Evolutionary conservation across 35 echinoderm and acorn worm species (phyloP).

Genomic region (Chiridota heheva): DNA sequence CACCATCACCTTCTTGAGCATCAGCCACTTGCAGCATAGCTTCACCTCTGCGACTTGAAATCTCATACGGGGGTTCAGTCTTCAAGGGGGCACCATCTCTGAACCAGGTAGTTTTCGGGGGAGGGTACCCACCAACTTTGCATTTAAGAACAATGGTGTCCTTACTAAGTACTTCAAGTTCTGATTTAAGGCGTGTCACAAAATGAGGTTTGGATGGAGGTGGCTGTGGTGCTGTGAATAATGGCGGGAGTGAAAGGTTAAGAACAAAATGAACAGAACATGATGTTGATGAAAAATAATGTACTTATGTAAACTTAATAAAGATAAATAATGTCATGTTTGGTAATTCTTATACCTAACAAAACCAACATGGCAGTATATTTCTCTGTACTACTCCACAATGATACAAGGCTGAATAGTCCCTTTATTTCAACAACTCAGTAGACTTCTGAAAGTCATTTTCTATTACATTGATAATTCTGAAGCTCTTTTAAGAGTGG

Average conservation of each 20-base stretch:
- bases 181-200: background rate
- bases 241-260: too few species aligned
- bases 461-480: too few species aligned
- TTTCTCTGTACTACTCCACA: too few species aligned
- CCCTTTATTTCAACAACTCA: too few species aligned
- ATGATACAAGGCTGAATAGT: too few species aligned
- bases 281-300: background rate
- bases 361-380: too few species aligned
- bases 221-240: slow-evolving; percentile 49
- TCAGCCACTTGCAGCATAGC: slow-evolving; percentile 56
- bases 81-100: slow-evolving; percentile 52
- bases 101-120: slow-evolving; percentile 57
- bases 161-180: slow-evolving; percentile 39
- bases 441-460: too few species aligned
- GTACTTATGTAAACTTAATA: too few species aligned
- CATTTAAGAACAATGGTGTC: slow-evolving; percentile 45
- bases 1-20: slow-evolving; percentile 57
- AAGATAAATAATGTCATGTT: too few species aligned
- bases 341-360: too few species aligned
- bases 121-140: slow-evolving; percentile 56
- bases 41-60: slow-evolving; percentile 34
- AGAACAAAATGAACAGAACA: background rate
- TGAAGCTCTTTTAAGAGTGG: too few species aligned
- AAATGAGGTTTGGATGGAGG: slow-evolving; percentile 40
- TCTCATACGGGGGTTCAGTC: slow-evolving; percentile 56